Evolutionary conservation across 2,888 invertebrate species (phyloP).

Genomic region (Pheosia tremula): DNA sequence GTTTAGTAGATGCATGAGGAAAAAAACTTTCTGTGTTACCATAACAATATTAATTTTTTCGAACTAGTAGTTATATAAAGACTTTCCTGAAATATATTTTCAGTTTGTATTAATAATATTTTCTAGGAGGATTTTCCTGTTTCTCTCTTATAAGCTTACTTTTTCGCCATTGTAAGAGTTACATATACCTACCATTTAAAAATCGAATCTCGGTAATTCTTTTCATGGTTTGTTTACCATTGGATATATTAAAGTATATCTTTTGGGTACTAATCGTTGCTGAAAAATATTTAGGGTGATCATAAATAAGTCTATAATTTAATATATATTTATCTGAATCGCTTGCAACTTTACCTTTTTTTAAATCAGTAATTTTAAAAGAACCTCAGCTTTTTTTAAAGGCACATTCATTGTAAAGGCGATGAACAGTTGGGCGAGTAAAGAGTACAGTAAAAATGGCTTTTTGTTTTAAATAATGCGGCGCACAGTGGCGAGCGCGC

Average conservation of each 20-base stretch:
- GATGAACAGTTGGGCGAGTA: constrained; percentile 16
- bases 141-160: not conserved
- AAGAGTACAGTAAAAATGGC: constrained; percentile 28
- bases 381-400: constrained; percentile 20
- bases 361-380: constrained; percentile 10
- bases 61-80: no score
- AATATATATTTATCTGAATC: not conserved
- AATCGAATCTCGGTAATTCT: no score
- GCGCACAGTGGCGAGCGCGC: constrained; percentile 16
- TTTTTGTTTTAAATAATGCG: constrained; percentile 28
- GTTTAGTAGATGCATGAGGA: no score
- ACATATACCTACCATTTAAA: no score
- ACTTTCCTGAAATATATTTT: not conserved
- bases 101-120: not conserved
- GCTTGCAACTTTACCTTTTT: not conserved
- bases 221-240: no score
- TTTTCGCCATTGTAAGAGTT: not conserved
- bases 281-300: no score
- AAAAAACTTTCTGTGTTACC: no score
- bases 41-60: not conserved
- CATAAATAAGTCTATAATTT: no score
- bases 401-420: constrained; percentile 18
- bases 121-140: not conserved
- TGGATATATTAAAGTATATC: no score
- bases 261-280: no score